A percentile compares a stretch with the other conserved stretches of the same genome.
These are phyloP conservation scores for Temnothorax nylanderi DNA, from an alignment of 1,140 invertebrate genomes.

Conservation along the genomic window DNA sequence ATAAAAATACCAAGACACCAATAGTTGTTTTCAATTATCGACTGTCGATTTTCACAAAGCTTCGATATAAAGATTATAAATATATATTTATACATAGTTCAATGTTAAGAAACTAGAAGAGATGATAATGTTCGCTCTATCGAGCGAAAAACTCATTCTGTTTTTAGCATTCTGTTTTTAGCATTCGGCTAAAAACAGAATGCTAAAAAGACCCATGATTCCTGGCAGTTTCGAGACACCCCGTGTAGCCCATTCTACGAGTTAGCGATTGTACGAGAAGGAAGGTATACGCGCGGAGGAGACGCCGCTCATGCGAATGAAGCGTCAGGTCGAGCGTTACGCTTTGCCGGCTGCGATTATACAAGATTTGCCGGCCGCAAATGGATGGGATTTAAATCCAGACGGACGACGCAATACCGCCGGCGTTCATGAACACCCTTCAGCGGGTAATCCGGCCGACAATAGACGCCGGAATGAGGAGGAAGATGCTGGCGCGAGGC, in stretches of 20 bases:
- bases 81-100: background rate
- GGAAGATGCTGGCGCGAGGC: slow-evolving; percentile 21
- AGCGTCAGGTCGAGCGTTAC: slow-evolving; percentile 26
- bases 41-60: background rate
- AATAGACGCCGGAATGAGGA: slow-evolving; percentile 34
- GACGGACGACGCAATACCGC: slow-evolving; percentile 43
- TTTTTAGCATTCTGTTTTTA: too few relatives aligned
- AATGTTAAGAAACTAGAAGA: background rate
- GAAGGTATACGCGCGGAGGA: background rate
- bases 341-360: slow-evolving; percentile 41
- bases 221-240: background rate
- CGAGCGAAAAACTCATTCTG: too few relatives aligned
- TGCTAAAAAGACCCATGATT: background rate
- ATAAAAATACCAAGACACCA: background rate
- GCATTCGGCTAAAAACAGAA: background rate
- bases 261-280: too few relatives aligned
- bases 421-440: slow-evolving; percentile 59
- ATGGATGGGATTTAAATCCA: slow-evolving; percentile 58
- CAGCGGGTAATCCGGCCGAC: slow-evolving; percentile 44
- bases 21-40: background rate
- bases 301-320: background rate
- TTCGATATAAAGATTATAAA: background rate
- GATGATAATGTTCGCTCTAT: background rate
- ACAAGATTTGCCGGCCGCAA: slow-evolving; percentile 48
- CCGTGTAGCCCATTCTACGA: background rate